Percentiles rank a stretch among this genome's conserved stretches.
These are phyloP conservation scores for Myzus persicae DNA, from an alignment of 1,140 invertebrate species.

Conservation along the genomic window DNA sequence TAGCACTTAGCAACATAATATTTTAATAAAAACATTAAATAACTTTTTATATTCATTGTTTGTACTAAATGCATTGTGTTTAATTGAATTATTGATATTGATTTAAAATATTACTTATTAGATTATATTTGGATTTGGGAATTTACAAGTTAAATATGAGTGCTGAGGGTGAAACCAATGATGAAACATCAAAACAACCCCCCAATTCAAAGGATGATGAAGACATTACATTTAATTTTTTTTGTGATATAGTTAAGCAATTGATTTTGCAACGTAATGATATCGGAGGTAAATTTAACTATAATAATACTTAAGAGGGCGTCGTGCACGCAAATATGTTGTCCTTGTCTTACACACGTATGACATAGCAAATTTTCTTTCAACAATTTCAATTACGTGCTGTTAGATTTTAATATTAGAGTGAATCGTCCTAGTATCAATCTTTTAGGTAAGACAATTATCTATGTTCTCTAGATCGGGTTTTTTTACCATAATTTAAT, in stretches of 20 bases:
- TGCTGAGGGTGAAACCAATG: background rate
- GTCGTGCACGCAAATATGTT: no score
- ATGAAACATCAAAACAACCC: background rate
- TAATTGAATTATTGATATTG: background rate
- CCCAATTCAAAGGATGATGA: conserved; percentile 7
- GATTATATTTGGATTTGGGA: background rate
- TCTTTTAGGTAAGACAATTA: no score
- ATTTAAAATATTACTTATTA: background rate
- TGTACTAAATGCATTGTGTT: background rate
- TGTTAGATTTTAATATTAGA: no score
- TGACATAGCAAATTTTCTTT: no score
- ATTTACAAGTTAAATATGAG: background rate
- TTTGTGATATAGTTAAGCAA: conserved; percentile 32
- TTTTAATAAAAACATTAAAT: background rate
- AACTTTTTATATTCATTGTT: background rate
- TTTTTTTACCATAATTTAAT: no score
- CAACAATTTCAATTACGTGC: no score
- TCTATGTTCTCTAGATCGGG: no score
- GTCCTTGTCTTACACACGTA: no score
- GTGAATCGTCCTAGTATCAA: no score
- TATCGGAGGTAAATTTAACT: background rate
- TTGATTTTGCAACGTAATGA: background rate
- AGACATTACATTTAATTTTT: conserved; percentile 19
- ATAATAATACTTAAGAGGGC: background rate
- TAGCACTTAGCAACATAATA: background rate